Evolutionary conservation across 2,797 vertebrate species (phyloP).

Genomic region (Pseudomugil gertrudae): DNA sequence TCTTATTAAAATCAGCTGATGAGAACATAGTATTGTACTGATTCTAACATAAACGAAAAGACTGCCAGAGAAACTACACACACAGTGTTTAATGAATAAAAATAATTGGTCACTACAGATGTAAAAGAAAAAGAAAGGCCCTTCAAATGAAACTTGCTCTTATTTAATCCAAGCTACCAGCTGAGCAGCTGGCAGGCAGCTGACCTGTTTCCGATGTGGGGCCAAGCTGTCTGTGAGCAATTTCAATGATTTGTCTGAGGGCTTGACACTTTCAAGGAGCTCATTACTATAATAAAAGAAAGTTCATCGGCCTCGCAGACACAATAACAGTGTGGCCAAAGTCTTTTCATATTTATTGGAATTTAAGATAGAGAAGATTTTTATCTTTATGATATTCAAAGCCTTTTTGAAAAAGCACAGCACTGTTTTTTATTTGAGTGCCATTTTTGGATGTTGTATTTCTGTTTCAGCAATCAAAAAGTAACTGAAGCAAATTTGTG

Average conservation of each 20-base stretch:
- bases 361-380: slow-evolving; percentile 1
- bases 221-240: slow-evolving; percentile 64
- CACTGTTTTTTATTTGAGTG: not conserved
- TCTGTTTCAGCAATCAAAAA: slow-evolving; percentile 26
- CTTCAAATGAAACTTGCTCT: slow-evolving; percentile 67
- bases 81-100: slow-evolving; percentile 10
- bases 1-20: not conserved
- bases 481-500: slow-evolving; percentile 37
- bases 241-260: slow-evolving; percentile 68
- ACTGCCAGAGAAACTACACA: slow-evolving; percentile 18
- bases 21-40: not conserved
- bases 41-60: not conserved
- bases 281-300: slow-evolving; percentile 56
- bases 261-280: slow-evolving; percentile 39
- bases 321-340: slow-evolving; percentile 1
- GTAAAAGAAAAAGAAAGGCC: slow-evolving; percentile 28
- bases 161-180: slow-evolving; percentile 70
- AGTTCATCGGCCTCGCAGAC: slow-evolving; percentile 40
- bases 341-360: not conserved
- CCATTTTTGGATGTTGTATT: not conserved
- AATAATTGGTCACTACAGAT: slow-evolving; percentile 21
- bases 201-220: slow-evolving; percentile 40
- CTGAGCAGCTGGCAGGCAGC: slow-evolving; percentile 62
- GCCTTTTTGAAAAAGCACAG: not conserved
- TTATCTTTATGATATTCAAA: not conserved